Base-by-base conservation (phyloP, 2,797 vertebrate genomes). In the Schizothorax lantsangensis region DNA sequence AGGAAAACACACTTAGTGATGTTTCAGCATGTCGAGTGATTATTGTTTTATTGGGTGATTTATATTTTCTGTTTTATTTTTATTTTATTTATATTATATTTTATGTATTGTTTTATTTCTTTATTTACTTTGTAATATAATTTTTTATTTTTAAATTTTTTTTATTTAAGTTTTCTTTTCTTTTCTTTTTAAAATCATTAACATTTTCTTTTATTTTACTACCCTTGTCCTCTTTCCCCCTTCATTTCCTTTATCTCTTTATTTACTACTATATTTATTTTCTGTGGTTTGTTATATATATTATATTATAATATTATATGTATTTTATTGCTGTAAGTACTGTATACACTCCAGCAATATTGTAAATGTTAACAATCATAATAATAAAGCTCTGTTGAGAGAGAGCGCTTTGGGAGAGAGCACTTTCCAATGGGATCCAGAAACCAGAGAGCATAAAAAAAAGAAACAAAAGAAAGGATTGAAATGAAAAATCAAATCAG, bases 401-500 rank as follows among this genome's bases (percentile, higher is more conserved):
- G 47, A 69, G 15, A 75, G 62, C 30, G 69, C 12, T n/a, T 23
- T 4, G 17, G 7, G 49, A 30, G 73, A 52, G 33, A 33, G 21
- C 40, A 11, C 33, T 30, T 66, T 78, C 62, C 79, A 49, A 52
- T 49, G 43, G 33, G 45, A 59, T 84, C 1, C 77, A 59, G 33
- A 82, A 86, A 75, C 40, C 71, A 45, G 59, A 86, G 17, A 79
- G 69, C 78, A 59, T 79, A 54, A 30, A 78, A 23, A 30, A 73
- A 54, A 64, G 6, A 40, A 40, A 38, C 8, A 8, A 40, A 40
- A 45, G 10, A 43, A 43, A 43, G 40, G 40, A 80, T 81, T 77
- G 68, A 49, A 75, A 84, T 77, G 26, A 84, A 88, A 74, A 89
- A 81, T 82, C 23, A 84, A 84, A 80, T 88, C 73, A 85, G 52